These are phyloP conservation scores for Brachyhypopomus gauderio DNA, from an alignment of 2,113 vertebrate genomes.

Conservation along the genomic window DNA sequence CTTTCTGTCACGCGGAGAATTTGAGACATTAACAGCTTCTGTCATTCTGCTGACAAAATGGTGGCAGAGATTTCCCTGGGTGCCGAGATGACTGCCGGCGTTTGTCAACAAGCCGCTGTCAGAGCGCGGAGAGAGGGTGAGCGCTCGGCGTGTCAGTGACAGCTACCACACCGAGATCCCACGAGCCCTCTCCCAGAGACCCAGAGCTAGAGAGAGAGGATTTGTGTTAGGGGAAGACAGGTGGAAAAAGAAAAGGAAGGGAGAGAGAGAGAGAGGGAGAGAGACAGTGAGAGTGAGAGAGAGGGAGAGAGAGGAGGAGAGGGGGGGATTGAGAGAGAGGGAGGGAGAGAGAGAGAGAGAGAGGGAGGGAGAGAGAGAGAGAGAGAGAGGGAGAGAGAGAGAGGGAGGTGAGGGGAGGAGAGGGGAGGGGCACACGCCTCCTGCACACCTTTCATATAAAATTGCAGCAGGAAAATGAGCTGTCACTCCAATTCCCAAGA, in stretches of 20 bases:
- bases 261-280: conserved; percentile 50
- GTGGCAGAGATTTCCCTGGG: conserved; percentile 99
- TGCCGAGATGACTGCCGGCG: conserved; percentile 99
- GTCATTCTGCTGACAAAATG: conserved; percentile 99
- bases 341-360: conserved; percentile 26
- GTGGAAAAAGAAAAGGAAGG: conserved; percentile 1
- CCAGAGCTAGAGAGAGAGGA: conserved; percentile 50
- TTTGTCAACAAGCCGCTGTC: conserved; percentile 99
- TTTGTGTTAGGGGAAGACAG: conserved; percentile 66
- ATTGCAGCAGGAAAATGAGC: conserved; percentile 98
- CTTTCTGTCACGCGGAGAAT: conserved; percentile 97
- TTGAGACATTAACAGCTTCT: conserved; percentile 99
- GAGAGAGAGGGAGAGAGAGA: conserved; percentile 85
- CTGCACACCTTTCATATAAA: conserved; percentile 92
- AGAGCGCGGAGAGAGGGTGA: conserved; percentile 88
- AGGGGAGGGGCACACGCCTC: conserved; percentile 70
- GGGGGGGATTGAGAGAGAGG: conserved; percentile 10
- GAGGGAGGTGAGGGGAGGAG: conserved; percentile 57
- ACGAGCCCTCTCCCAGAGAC: conserved; percentile 85
- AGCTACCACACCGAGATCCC: conserved; percentile 94
- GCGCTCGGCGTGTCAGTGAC: conserved; percentile 92
- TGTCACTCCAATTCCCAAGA: conserved; percentile 99
- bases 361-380: conserved; percentile 63
- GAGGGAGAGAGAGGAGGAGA: conserved; percentile 50
- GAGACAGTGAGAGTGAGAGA: conserved; percentile 4